Conservation (phyloP, 2,113 vertebrate genomes). For the Protobothrops mucrosquamatus region DNA sequence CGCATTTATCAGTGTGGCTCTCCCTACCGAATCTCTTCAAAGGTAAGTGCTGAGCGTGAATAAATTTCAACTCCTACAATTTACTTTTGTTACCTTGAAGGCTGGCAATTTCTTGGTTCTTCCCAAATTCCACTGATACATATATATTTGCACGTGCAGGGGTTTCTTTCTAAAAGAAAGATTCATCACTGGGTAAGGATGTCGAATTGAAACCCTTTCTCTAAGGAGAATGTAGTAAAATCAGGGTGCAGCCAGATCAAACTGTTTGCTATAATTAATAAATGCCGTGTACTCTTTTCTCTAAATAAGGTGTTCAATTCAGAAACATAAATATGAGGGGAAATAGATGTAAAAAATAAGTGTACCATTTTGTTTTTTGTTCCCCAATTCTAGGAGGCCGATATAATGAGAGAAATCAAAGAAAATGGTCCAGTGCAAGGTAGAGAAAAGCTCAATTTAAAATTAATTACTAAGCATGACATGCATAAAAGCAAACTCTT, state of each 20-base stretch:
- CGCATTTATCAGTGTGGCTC: constrained; percentile 67
- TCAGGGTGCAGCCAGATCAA: neutral
- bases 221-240: neutral
- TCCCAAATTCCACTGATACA: neutral
- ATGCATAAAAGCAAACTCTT: neutral
- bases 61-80: accelerated
- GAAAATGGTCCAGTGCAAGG: constrained; percentile 79
- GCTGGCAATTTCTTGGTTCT: neutral
- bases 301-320: neutral
- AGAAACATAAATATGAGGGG: neutral
- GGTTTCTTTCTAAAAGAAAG: neutral
- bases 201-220: neutral
- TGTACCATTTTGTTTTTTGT: neutral
- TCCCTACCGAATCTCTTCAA: constrained; percentile 74
- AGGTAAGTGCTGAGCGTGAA: constrained; percentile 59
- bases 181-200: neutral
- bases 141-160: neutral
- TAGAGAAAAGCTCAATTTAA: constrained; percentile 33
- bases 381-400: constrained; percentile 62
- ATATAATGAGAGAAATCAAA: constrained; percentile 78
- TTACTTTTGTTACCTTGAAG: neutral
- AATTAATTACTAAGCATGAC: neutral
- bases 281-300: neutral
- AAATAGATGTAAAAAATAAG: neutral
- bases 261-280: constrained; percentile 1